These are phyloP conservation scores for Rhynchopsitta pachyrhyncha DNA, from an alignment of 2,113 vertebrate species.

Conservation along the genomic window DNA sequence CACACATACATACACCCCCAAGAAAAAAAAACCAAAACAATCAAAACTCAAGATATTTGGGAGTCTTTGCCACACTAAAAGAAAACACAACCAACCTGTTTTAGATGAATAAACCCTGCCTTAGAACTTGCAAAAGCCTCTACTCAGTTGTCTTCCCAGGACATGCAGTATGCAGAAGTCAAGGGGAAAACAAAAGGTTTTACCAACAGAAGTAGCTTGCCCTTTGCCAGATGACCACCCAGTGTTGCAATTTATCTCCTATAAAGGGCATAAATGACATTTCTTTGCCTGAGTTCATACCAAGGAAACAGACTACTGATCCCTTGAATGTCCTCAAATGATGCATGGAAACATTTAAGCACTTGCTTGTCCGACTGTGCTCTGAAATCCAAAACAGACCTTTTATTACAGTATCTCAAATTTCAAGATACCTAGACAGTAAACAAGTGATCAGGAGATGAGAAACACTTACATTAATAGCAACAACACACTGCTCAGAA, in stretches of 20 bases:
- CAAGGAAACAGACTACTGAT: background rate
- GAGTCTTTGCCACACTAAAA: background rate
- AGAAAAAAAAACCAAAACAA: background rate
- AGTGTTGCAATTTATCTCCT: background rate
- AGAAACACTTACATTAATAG: slow-evolving; percentile 38
- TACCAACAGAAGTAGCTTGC: background rate
- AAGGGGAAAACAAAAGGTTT: background rate
- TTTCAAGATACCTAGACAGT: slow-evolving; percentile 31
- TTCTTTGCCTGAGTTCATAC: background rate
- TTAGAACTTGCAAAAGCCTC: background rate
- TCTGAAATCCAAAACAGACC: background rate
- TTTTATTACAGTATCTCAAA: slow-evolving; percentile 24
- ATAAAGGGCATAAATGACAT: background rate
- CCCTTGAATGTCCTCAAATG: background rate
- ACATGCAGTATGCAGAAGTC: background rate
- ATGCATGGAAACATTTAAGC: background rate
- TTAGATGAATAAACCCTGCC: background rate
- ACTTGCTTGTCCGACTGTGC: background rate
- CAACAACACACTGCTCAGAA: background rate
- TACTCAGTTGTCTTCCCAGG: background rate
- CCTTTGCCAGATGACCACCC: background rate
- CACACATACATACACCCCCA: background rate
- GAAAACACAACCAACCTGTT: background rate
- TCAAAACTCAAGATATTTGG: background rate
- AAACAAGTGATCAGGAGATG: slow-evolving; percentile 26